These are phyloP conservation scores for Ciconia stormi DNA, from an alignment of 2,113 vertebrate genomes.

Conservation along the genomic window DNA sequence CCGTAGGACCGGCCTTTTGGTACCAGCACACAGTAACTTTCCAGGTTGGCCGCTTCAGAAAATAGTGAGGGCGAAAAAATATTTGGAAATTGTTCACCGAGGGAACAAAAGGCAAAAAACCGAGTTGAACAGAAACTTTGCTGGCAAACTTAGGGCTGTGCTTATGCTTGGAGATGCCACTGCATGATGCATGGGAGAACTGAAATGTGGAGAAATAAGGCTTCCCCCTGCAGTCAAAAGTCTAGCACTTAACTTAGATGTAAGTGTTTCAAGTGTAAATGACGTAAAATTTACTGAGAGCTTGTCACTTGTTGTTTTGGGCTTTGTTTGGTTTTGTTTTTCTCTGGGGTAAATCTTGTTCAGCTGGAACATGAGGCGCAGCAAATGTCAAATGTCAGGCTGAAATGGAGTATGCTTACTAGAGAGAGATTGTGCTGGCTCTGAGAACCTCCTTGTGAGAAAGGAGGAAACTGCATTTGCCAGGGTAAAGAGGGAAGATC, in stretches of 20 bases:
- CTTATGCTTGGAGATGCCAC: background rate
- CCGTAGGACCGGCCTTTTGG: background rate
- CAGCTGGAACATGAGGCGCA: background rate
- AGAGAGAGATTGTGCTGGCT: background rate
- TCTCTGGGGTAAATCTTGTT: background rate
- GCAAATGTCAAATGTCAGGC: background rate
- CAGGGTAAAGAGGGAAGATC: background rate
- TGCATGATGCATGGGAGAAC: background rate
- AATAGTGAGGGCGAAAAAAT: background rate
- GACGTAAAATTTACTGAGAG: background rate
- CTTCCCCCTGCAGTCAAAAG: background rate
- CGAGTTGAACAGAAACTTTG: background rate
- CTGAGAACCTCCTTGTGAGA: background rate
- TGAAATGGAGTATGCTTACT: background rate
- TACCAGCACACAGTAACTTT: background rate
- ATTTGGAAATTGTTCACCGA: background rate
- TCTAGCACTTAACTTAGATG: background rate
- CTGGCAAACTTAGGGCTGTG: background rate
- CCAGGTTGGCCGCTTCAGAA: background rate
- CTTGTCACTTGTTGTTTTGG: background rate
- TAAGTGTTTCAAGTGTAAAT: background rate
- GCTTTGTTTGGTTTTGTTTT: background rate
- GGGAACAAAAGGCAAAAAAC: background rate
- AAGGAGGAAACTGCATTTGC: background rate
- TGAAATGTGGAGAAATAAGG: background rate